phyloP scores from a whole-genome alignment of 2,888 invertebrate species.

The Pherbina coryleti region DNA sequence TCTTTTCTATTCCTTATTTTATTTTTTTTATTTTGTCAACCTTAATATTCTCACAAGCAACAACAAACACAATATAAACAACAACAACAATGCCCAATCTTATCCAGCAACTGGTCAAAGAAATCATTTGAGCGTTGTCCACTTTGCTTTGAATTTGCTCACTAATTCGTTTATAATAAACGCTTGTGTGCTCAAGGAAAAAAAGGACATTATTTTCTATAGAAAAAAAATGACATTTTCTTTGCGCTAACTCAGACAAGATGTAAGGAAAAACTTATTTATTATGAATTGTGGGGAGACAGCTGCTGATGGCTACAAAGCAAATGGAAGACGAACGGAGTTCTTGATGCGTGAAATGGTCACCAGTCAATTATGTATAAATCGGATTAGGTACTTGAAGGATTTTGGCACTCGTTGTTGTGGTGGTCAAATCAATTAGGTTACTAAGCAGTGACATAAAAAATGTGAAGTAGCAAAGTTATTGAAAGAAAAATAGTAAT shows the following conservation, averaged over 20 bases:
- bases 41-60: no score
- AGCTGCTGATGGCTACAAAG: not conserved
- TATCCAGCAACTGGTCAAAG: slow-evolving; percentile 19
- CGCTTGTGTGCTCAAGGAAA: slow-evolving; percentile 57
- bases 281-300: not conserved
- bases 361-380: slow-evolving; percentile 45
- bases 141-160: slow-evolving; percentile 37
- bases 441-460: slow-evolving; percentile 17
- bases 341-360: slow-evolving; percentile 54
- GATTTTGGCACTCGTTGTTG: slow-evolving; percentile 33
- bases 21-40: not conserved
- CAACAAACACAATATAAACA: no score
- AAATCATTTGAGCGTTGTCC: slow-evolving; percentile 43
- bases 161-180: slow-evolving; percentile 65
- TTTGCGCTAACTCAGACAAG: not conserved
- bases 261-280: not conserved
- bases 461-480: not conserved
- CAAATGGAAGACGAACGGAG: slow-evolving; percentile 4
- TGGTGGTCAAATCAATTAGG: slow-evolving; percentile 36
- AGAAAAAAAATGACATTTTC: not conserved
- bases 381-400: slow-evolving; percentile 32
- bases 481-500: not conserved
- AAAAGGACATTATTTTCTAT: slow-evolving; percentile 24
- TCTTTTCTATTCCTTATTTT: not conserved
- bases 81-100: no score